phyloP scores from a whole-genome alignment of 2,888 invertebrate species.

The Oegoconia quadripuncta region DNA sequence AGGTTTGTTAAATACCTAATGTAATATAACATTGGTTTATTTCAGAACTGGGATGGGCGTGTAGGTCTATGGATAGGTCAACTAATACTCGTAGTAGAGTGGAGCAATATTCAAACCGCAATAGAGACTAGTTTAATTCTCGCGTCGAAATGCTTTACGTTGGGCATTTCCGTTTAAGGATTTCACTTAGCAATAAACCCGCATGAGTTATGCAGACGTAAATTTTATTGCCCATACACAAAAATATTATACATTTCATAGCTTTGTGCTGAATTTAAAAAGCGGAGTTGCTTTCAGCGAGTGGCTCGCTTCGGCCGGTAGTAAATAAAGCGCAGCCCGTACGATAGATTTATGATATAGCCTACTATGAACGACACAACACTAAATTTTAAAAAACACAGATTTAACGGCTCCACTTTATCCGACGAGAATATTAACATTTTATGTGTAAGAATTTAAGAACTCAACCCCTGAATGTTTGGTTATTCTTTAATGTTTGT shows the following conservation, averaged over 20 bases:
- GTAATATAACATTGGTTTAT: too few relatives aligned
- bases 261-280: conserved; percentile 18
- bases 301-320: conserved; percentile 26
- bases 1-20: too few relatives aligned
- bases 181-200: conserved; percentile 1
- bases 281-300: conserved; percentile 20
- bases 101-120: too few relatives aligned
- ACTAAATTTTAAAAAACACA: conserved; percentile 41
- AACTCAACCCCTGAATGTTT: too few relatives aligned
- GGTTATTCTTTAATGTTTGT: too few relatives aligned
- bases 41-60: too few relatives aligned
- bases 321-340: conserved; percentile 33
- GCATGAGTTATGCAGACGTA: conserved; percentile 2
- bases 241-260: conserved; percentile 1
- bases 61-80: too few relatives aligned
- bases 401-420: conserved; percentile 21
- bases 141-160: neutral
- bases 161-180: neutral
- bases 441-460: too few relatives aligned
- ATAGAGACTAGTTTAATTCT: too few relatives aligned
- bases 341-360: conserved; percentile 52
- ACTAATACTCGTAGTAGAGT: too few relatives aligned
- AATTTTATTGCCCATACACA: conserved; percentile 4
- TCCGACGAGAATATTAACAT: too few relatives aligned
- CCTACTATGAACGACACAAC: conserved; percentile 39